Percentiles rank a stretch among this genome's conserved stretches.
Conservation (phyloP, 2,797 vertebrate species). For the Manis javanica region DNA sequence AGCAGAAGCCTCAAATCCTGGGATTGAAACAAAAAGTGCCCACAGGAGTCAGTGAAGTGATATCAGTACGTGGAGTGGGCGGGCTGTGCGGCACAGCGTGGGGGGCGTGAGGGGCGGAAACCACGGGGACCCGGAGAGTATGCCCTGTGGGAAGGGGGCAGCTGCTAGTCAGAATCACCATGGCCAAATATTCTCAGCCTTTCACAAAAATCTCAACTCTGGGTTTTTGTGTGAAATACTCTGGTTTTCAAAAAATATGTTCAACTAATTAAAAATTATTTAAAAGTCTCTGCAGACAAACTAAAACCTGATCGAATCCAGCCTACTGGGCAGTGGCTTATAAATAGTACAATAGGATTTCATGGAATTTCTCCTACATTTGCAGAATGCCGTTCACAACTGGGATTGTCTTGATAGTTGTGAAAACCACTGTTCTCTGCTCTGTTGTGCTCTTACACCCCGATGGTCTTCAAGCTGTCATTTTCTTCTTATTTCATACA, state of each 20-base stretch:
- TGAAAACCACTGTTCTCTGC: neutral
- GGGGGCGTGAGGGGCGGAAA: neutral
- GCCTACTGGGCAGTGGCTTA: neutral
- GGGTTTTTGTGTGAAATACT: neutral
- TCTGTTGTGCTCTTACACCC: no score
- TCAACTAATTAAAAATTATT: neutral
- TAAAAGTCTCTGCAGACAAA: neutral
- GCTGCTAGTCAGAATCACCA: neutral
- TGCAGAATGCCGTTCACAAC: neutral
- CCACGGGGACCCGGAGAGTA: neutral
- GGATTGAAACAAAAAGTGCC: neutral
- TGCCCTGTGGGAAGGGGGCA: rapidly evolving
- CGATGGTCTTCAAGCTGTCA: no score
- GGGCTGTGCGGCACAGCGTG: neutral
- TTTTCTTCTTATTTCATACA: no score
- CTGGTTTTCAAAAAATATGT: slow-evolving; percentile 28
- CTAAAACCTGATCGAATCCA: neutral
- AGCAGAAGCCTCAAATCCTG: neutral
- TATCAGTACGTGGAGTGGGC: neutral
- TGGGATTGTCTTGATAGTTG: neutral
- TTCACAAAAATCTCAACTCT: slow-evolving; percentile 2
- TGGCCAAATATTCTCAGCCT: neutral
- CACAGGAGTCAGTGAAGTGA: neutral
- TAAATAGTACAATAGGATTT: neutral
- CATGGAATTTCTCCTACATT: slow-evolving; percentile 4